phyloP scores from a whole-genome alignment of 1,140 invertebrate genomes.

The Argopecten irradians region DNA sequence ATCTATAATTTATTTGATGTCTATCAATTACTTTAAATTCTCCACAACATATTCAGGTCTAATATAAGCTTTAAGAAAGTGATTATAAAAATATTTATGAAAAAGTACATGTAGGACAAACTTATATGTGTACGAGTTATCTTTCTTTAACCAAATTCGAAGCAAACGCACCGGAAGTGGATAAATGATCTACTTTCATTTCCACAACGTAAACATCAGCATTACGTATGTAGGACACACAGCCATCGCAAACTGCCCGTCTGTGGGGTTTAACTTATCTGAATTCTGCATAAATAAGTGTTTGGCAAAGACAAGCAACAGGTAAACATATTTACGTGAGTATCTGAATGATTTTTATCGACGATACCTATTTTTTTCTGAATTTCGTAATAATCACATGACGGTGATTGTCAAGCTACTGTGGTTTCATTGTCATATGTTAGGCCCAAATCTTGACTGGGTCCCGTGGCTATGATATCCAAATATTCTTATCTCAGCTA shows the following conservation, averaged over 20 bases:
- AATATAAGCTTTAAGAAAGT: too few species aligned
- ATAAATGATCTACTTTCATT: background rate
- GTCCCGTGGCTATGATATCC: background rate
- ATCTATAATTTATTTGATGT: too few species aligned
- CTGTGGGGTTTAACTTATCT: background rate
- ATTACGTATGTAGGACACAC: background rate
- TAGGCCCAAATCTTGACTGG: too few species aligned
- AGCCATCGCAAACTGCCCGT: background rate
- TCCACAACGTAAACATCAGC: background rate
- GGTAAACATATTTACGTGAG: background rate
- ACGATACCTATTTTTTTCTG: background rate
- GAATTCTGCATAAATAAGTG: background rate
- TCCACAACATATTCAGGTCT: too few species aligned
- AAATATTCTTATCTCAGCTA: too few species aligned
- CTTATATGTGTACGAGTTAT: background rate
- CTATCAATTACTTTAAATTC: too few species aligned
- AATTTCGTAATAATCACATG: background rate
- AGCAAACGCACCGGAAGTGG: background rate
- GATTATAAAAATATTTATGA: too few species aligned
- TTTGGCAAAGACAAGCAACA: background rate
- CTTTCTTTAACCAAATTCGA: background rate
- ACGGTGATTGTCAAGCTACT: background rate
- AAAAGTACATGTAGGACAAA: too few species aligned
- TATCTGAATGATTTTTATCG: background rate
- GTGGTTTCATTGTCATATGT: background rate